Base-by-base conservation (phyloP, 2,113 vertebrate species). In the Glaucidium brasilianum region DNA sequence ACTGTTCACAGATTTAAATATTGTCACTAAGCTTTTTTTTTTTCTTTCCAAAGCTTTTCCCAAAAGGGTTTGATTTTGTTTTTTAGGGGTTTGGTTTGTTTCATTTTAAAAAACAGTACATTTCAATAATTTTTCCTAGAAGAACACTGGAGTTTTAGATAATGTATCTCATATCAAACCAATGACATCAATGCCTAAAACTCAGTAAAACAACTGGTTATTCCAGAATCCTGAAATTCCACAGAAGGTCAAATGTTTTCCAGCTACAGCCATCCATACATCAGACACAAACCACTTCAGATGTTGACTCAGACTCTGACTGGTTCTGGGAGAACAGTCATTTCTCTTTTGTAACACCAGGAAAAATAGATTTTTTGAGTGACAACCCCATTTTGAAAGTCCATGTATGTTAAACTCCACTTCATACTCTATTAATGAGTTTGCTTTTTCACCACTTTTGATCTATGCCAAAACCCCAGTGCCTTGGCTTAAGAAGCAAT, bases 371-470 rank as follows among this genome's bases (percentile, higher is more conserved):
- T 20, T 72, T 72, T 79, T 34, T 88, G 91, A 96, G 56, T n/a
- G 43, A 64, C 60, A 85, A 30, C 5, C 19, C 22, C n/a, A 11
- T 32, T 74, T 92, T 47, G 73, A 78, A 79, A 72, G 20, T 56
- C 71, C 17, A 26, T 6, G 34, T 43, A 49, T 16, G 8, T 72
- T 76, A 62, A 34, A 26, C 29, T 21, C 3, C 20, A 39, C 58
- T 72, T 85, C 62, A 82, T n/a, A 39, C 11, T 78, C 83, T 64
- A 60, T 88, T 95, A 97, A 91, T 47, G 62, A 80, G 15, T 53
- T 90, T 92, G 43, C 49, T 85, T 83, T 95, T 92, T 80, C 41
- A 26, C 53, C 53, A 69, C n/a, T 91, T 97, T 92, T 94, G 87
- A 95, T 96, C 79, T 92, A 18, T 55, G 47, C 59, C 32, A 85